A percentile compares a stretch with the other conserved stretches of the same genome.
Conservation (phyloP, 2,113 vertebrate genomes). For the Atrichornis clamosus region DNA sequence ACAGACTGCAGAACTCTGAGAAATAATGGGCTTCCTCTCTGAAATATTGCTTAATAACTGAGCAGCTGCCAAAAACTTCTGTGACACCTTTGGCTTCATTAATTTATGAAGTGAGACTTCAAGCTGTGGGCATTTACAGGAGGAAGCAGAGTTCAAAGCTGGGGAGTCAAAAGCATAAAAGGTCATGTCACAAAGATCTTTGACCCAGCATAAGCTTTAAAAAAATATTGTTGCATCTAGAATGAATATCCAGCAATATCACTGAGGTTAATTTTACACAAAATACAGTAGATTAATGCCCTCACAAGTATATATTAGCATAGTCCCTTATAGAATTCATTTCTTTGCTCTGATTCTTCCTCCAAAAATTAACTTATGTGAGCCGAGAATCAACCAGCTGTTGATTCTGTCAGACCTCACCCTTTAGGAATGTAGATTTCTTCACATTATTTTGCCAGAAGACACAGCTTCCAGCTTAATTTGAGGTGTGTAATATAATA, state of each 20-base stretch:
- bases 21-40: not conserved
- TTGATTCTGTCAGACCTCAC: not conserved
- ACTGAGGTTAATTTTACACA: not conserved
- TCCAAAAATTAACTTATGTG: not conserved
- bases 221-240: not conserved
- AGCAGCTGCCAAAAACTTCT: not conserved
- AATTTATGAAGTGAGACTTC: not conserved
- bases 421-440: not conserved
- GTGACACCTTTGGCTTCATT: not conserved
- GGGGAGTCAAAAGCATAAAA: not conserved
- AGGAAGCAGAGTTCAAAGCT: not conserved
- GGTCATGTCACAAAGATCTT: not conserved
- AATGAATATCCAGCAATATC: not conserved
- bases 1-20: not conserved
- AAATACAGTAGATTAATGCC: not conserved
- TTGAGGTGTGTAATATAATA: not conserved
- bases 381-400: not conserved
- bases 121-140: not conserved
- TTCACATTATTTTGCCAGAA: not conserved
- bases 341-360: not conserved
- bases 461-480: not conserved
- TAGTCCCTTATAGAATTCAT: not conserved
- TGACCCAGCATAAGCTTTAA: not conserved
- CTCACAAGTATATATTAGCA: not conserved
- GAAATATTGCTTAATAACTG: not conserved